phyloP scores from a whole-genome alignment of 2,888 invertebrate genomes.

The Oligia fasciuncula region DNA sequence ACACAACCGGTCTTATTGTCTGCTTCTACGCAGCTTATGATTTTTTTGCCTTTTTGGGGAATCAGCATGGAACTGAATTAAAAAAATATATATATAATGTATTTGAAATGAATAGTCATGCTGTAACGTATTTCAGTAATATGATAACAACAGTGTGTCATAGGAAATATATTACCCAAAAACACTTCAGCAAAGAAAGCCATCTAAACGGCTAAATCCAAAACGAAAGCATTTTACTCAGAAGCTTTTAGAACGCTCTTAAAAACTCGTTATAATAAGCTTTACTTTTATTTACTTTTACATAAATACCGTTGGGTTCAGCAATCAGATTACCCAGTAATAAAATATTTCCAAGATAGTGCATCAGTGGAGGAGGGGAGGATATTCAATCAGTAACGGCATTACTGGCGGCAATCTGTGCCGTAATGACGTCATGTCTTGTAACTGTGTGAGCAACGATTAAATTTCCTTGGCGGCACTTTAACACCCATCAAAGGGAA shows the following conservation, averaged over 20 bases:
- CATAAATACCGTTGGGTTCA: constrained; percentile 44
- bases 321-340: constrained; percentile 39
- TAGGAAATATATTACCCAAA: neutral
- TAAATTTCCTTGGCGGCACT: constrained; percentile 52
- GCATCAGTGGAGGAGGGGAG: constrained; percentile 18
- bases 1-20: constrained; percentile 26
- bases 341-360: constrained; percentile 49
- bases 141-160: neutral
- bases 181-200: neutral
- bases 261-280: constrained; percentile 6
- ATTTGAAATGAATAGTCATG: neutral
- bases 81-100: neutral
- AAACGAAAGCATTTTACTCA: constrained; percentile 15
- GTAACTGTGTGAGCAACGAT: constrained; percentile 46
- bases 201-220: neutral
- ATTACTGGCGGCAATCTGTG: constrained; percentile 51
- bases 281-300: constrained; percentile 31
- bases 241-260: constrained; percentile 19
- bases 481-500: constrained; percentile 42
- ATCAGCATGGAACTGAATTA: no score
- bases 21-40: constrained; percentile 20
- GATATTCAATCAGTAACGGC: constrained; percentile 51
- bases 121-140: neutral
- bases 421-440: constrained; percentile 43
- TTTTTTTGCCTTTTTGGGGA: constrained; percentile 21